A percentile compares a stretch with the other conserved stretches of the same genome.
These are phyloP conservation scores for Andrena dorsata DNA, from an alignment of 2,888 invertebrate genomes.

Conservation along the genomic window DNA sequence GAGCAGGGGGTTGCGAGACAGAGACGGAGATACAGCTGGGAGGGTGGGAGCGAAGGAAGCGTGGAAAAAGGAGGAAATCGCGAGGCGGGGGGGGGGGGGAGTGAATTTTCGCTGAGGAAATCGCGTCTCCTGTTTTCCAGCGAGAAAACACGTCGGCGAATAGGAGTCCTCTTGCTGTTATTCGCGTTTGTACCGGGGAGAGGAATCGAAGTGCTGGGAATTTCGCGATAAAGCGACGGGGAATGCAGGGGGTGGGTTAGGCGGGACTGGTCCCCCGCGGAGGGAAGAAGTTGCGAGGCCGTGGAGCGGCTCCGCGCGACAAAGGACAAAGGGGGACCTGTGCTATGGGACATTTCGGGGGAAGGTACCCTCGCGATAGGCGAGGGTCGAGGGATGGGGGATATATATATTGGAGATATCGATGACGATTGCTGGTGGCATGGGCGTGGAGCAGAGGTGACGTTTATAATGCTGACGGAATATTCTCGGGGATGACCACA, in stretches of 20 bases:
- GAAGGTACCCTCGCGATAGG: not conserved
- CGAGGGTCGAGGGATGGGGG: not conserved
- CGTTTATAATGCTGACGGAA: too few species aligned
- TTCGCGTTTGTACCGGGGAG: too few species aligned
- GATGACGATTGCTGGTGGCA: too few species aligned
- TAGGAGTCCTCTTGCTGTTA: conserved; percentile 1
- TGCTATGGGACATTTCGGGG: not conserved
- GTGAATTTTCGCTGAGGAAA: conserved; percentile 21
- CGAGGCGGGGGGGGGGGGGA: not conserved
- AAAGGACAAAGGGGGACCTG: too few species aligned
- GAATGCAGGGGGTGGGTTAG: not conserved
- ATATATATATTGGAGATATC: too few species aligned
- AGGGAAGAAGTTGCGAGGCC: too few species aligned
- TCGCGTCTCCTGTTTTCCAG: not conserved
- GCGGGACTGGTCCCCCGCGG: too few species aligned
- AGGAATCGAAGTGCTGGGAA: too few species aligned
- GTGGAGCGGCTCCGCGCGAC: too few species aligned
- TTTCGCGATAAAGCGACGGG: not conserved
- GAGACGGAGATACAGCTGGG: not conserved
- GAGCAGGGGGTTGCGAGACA: not conserved
- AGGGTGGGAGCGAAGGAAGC: conserved; percentile 20
- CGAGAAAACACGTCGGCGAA: conserved; percentile 24
- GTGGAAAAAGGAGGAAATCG: conserved; percentile 50
- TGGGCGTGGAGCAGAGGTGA: too few species aligned
- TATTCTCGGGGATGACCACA: too few species aligned